Evolutionary conservation across 30 jellyfish, hydroid and myxozoan genomes (phyloP).

Genomic region (Aurelia sp.): DNA sequence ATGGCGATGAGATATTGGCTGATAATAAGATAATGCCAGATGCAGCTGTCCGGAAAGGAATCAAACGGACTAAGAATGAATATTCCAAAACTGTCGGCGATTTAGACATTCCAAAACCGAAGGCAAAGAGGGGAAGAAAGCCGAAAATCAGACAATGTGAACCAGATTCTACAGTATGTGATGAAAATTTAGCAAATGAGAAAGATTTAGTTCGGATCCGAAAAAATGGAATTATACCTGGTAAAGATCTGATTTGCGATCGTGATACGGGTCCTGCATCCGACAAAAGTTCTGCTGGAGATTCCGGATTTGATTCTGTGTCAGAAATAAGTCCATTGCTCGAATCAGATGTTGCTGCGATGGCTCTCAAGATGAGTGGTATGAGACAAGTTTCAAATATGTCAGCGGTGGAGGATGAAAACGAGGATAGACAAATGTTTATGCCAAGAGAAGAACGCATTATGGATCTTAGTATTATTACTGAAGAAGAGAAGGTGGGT

Average conservation of each 20-base stretch:
- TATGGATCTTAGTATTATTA: constrained; percentile 30
- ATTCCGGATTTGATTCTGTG: constrained; percentile 69
- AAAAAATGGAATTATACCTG: constrained; percentile 19
- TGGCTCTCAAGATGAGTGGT: constrained; percentile 20
- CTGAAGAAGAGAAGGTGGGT: constrained; percentile 56
- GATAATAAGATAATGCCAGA: neutral
- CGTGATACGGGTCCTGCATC: constrained; percentile 71
- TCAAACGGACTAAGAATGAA: neutral
- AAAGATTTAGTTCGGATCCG: constrained; percentile 26
- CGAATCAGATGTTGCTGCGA: constrained; percentile 32
- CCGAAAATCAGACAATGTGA: constrained; percentile 55
- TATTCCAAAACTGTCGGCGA: neutral
- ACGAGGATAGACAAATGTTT: constrained; percentile 5
- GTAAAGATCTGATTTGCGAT: constrained; percentile 15
- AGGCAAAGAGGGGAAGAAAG: constrained; percentile 46
- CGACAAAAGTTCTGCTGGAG: constrained; percentile 67
- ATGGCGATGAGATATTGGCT: neutral
- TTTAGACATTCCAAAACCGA: neutral
- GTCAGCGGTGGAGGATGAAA: constrained; percentile 34
- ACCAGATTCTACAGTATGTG: constrained; percentile 55
- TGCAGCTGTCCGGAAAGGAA: neutral
- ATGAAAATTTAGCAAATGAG: constrained; percentile 35
- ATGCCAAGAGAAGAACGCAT: constrained; percentile 34
- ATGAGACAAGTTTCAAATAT: constrained; percentile 14
- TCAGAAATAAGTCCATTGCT: constrained; percentile 66